phyloP scores from a whole-genome alignment of 1,140 invertebrate genomes.

The Pogonus chalceus region DNA sequence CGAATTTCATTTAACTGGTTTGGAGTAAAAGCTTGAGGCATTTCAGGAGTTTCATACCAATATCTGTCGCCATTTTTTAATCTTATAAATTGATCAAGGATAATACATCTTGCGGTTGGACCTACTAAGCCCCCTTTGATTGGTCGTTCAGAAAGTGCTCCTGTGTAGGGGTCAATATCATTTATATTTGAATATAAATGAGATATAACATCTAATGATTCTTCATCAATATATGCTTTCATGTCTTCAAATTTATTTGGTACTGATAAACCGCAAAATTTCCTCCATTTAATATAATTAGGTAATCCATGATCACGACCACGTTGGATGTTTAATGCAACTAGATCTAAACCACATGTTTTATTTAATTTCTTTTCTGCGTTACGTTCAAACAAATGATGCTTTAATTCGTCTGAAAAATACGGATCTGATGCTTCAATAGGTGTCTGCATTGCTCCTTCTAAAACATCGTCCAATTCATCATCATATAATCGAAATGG shows the following conservation, averaged over 20 bases:
- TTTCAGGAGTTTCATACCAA: slow-evolving; percentile 71
- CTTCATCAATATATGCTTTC: slow-evolving; percentile 45
- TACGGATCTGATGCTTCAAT: slow-evolving; percentile 58
- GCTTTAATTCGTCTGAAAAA: slow-evolving; percentile 59
- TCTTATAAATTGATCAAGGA: slow-evolving; percentile 76
- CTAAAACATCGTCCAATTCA: slow-evolving; percentile 49
- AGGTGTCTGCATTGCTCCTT: slow-evolving; percentile 50
- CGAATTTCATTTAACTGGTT: slow-evolving; percentile 79
- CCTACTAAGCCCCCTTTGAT: slow-evolving; percentile 60
- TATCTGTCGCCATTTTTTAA: slow-evolving; percentile 71
- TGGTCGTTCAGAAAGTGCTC: slow-evolving; percentile 66
- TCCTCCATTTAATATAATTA: slow-evolving; percentile 63
- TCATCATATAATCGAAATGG: slow-evolving; percentile 63
- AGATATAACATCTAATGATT: slow-evolving; percentile 48
- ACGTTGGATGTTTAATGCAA: slow-evolving; percentile 77
- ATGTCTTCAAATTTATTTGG: slow-evolving; percentile 68
- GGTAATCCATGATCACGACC: slow-evolving; percentile 83
- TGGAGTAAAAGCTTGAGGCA: slow-evolving; percentile 57
- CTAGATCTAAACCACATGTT: slow-evolving; percentile 68
- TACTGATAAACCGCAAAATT: slow-evolving; percentile 59
- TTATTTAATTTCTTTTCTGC: slow-evolving; percentile 11
- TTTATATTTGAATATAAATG: slow-evolving; percentile 49
- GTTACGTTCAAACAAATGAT: slow-evolving; percentile 61
- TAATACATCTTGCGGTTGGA: slow-evolving; percentile 73
- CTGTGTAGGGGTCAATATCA: slow-evolving; percentile 82